Base-by-base conservation (phyloP, 2,797 vertebrate species). In the Orientallactaga sibirica region DNA sequence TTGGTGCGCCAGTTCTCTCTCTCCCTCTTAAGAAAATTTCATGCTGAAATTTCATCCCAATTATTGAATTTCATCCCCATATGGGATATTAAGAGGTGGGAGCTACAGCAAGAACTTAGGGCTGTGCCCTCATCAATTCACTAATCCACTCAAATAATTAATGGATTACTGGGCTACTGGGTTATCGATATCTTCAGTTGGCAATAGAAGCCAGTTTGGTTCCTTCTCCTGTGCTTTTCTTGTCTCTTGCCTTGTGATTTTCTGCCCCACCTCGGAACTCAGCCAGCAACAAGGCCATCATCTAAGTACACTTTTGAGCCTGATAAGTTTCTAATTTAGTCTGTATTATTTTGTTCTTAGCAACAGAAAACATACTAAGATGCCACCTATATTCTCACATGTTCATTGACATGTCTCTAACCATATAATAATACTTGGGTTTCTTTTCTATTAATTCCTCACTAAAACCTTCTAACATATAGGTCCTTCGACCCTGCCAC, bases 381-480 rank as follows among this genome's bases (percentile, higher is more conserved):
- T 18, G 37, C 29, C 18, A 94, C 71, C 86, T 96, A 93, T 83
- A 11, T 43, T 88, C 76, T 85, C 91, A 82, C 48, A 41, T 70
- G 33, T 82, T 79, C 33, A 10, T 84, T 95, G 87, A 88, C 86
- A 78, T 90, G 62, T 94, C 91, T 91, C 81, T 92, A 43, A 80
- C 88, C 76, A 96, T 86, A 90, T 58, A 82, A 90, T 33, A 1
- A 10, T 55, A 66, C 24, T 27, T 71, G 92, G 37, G 90, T 97
- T 97, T 93, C 86, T 77, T 95, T 95, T 55, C 78, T 95, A 83
- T 76, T 62, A 48, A 94, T 94, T 85, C 71, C 90, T 94, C 96
- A 94, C 94, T 96, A 85, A 95, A 94, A 95, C 74, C 80, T 82
- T 55, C 87, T 66, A 52, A 79, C 74, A 52, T 85, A 84, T 37